Conservation (phyloP, 2,113 vertebrate genomes). For the Sapayoa aenigma region DNA sequence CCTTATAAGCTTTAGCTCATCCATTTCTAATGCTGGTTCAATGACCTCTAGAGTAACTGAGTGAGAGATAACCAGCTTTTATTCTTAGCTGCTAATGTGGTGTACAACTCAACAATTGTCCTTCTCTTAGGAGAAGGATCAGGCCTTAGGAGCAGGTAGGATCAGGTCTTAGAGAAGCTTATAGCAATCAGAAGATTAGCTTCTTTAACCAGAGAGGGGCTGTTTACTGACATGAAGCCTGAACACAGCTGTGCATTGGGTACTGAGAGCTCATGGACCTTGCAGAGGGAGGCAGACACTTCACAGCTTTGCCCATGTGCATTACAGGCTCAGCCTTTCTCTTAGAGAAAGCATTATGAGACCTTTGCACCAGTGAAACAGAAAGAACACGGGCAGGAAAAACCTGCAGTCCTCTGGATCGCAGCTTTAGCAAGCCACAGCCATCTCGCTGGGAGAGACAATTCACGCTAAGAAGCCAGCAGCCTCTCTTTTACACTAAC, state of each 20-base stretch:
- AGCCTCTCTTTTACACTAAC: background rate
- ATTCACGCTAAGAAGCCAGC: background rate
- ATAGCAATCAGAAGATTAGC: constrained; percentile 27
- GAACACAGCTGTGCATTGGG: background rate
- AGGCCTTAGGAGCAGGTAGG: constrained; percentile 9
- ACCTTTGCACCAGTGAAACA: background rate
- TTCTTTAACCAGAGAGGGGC: background rate
- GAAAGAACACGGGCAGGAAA: background rate
- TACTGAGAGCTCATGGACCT: background rate
- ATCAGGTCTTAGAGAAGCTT: constrained; percentile 30
- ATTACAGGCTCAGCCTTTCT: background rate
- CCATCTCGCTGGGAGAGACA: background rate
- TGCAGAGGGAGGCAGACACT: background rate
- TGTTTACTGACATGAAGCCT: background rate
- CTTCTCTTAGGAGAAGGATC: constrained; percentile 28
- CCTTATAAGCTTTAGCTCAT: background rate
- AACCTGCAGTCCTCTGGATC: background rate
- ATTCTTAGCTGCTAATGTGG: constrained; percentile 6
- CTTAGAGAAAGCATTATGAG: background rate
- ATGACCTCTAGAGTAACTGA: background rate
- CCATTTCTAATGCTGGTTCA: constrained; percentile 16
- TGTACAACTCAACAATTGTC: background rate
- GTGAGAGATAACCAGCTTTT: constrained; percentile 46
- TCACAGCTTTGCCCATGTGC: background rate
- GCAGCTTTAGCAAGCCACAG: background rate